Evolutionary conservation across 2,888 invertebrate species (phyloP).

Genomic region (Chironomus tentans): DNA sequence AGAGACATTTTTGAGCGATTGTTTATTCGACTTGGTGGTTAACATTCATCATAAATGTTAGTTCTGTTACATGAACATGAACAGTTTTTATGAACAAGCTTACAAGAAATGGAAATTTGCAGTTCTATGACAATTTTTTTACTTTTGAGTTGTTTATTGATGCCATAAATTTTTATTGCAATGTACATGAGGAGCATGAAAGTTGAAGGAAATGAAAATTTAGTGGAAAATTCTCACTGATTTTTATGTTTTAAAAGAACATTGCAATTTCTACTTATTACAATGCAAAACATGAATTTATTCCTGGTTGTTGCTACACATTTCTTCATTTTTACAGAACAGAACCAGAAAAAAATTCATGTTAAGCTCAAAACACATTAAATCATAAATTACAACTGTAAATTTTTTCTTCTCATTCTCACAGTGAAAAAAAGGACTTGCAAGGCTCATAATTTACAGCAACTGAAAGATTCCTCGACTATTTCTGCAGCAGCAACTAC

Average conservation of each 20-base stretch:
- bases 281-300: neutral
- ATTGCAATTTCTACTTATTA: neutral
- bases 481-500: neutral
- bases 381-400: neutral
- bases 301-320: neutral
- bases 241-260: neutral
- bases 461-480: neutral
- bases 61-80: neutral
- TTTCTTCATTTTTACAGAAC: neutral
- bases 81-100: too few relatives aligned
- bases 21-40: slow-evolving; percentile 15
- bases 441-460: neutral
- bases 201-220: slow-evolving; percentile 20
- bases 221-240: neutral
- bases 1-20: slow-evolving; percentile 18
- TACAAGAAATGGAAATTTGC: neutral
- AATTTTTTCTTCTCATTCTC: neutral
- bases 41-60: slow-evolving; percentile 1
- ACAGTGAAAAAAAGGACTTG: neutral
- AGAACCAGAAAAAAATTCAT: too few relatives aligned
- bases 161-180: slow-evolving; percentile 11
- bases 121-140: neutral
- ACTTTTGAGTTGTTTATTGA: slow-evolving; percentile 7
- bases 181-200: neutral
- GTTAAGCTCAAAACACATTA: neutral